phyloP scores from a whole-genome alignment of 2,888 invertebrate species.

The Cyaniris semiargus region DNA sequence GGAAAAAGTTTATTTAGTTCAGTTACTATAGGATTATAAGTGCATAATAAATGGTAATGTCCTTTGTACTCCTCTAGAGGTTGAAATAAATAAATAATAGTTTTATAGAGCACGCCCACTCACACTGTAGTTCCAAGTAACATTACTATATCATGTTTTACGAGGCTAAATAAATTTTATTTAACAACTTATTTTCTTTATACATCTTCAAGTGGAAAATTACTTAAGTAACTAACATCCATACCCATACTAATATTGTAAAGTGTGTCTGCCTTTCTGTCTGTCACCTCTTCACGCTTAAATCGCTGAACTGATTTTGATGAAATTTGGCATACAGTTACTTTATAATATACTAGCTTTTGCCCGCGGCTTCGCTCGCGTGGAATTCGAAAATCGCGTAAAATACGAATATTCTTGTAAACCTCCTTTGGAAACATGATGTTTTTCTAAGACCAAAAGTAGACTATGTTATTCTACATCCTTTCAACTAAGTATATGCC shows the following conservation, averaged over 20 bases:
- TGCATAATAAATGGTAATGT: not conserved
- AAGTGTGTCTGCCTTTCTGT: too few relatives aligned
- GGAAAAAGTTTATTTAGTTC: not conserved
- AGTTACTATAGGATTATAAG: not conserved
- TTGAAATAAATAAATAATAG: constrained; percentile 1
- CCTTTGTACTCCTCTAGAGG: not conserved
- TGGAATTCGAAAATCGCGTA: too few relatives aligned
- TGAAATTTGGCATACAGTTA: too few relatives aligned
- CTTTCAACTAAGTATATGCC: too few relatives aligned
- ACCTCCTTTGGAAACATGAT: too few relatives aligned
- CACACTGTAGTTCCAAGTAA: not conserved
- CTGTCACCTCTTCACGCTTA: too few relatives aligned
- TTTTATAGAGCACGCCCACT: not conserved
- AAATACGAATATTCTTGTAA: too few relatives aligned
- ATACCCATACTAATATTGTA: not conserved
- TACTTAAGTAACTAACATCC: not conserved
- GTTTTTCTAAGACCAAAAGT: too few relatives aligned
- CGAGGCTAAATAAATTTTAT: not conserved
- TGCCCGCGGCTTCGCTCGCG: too few relatives aligned
- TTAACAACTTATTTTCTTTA: not conserved
- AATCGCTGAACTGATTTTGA: too few relatives aligned
- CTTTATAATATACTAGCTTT: too few relatives aligned
- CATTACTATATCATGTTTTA: not conserved
- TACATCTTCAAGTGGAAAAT: not conserved
- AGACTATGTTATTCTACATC: too few relatives aligned